Evolutionary conservation across 2,888 invertebrate species (phyloP), one percentile per base, ranked within the genome.

Genomic region (Trimorus sp.): DNA sequence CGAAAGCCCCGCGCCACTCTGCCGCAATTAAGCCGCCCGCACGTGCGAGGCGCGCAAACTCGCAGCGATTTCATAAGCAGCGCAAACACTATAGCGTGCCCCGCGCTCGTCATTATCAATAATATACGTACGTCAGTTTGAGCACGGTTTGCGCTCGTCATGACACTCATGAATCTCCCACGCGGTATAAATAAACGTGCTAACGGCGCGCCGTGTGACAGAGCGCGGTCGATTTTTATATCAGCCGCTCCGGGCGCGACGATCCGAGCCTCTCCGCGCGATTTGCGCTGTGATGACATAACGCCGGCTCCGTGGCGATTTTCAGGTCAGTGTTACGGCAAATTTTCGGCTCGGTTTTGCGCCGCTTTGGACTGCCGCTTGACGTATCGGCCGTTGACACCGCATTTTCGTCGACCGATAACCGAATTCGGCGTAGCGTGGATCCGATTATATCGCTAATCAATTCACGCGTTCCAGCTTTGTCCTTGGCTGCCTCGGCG

Each of bases 51-150:
- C 68, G 71, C 60, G 76, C 71, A 76, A 71, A 81, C 66, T 66
- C 16, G 62, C 59, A 69, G 62, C 62, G 66, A 66, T 76, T 71
- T 75, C 65, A 76, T 73, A 81, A 69, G 62, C 74, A 58, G 48
- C 62, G 69, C 74, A 74, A 79, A 79, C 74, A 79, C 63, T 76
- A 73, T 60, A 49, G 70, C 65, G 66, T 62, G 59, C 70, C n/a
- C n/a, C 48, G 37, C 42, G 70, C 82, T 74, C 74, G 82, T 82
- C 74, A 82, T 82, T 82, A 82, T 82, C 75, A 74, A 78, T 78
- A 78, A 82, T 78, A 78, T 78, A 70, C 74, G 65, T 77, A 66
- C 58, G 81, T 56, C 68, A 77, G 68, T 63, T 70, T 70, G 63
- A 78, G 54, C 75, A 75, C 70, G 16, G 60, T 59, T 62, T 69